Evolutionary conservation across 2,888 invertebrate genomes (phyloP).

Genomic region (Maniola hyperantus): DNA sequence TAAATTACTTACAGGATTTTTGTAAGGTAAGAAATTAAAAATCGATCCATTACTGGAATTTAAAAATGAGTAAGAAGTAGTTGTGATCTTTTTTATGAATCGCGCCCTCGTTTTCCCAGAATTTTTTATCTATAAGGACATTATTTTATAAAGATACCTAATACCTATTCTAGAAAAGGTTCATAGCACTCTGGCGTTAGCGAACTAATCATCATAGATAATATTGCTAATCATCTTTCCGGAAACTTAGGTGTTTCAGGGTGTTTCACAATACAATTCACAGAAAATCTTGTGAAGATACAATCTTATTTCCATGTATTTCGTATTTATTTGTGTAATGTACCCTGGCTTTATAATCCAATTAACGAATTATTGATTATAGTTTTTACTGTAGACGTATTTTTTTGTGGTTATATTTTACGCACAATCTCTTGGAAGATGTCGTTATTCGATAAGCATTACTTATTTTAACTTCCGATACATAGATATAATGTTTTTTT

Average conservation of each 20-base stretch:
- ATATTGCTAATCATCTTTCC: too few species aligned
- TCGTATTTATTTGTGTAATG: neutral
- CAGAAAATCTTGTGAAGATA: neutral
- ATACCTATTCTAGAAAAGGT: too few species aligned
- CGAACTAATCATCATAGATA: too few species aligned
- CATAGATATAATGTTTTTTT: too few species aligned
- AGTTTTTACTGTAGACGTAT: neutral
- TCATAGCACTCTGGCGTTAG: too few species aligned
- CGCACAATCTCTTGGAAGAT: neutral
- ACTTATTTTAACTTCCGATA: neutral
- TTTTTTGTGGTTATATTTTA: neutral
- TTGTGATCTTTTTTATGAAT: too few species aligned
- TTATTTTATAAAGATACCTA: too few species aligned
- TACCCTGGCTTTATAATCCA: neutral
- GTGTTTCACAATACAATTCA: neutral
- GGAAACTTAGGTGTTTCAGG: too few species aligned
- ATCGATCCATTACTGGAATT: neutral
- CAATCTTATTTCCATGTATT: neutral
- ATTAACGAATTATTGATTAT: slow-evolving; percentile 6
- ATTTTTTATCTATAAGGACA: too few species aligned
- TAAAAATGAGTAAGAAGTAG: neutral
- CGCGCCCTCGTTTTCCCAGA: too few species aligned
- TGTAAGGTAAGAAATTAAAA: slow-evolving; percentile 2
- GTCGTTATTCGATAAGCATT: neutral
- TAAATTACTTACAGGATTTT: neutral